A percentile compares a stretch with the other conserved stretches of the same genome.
phyloP scores from a whole-genome alignment of 2,888 invertebrate species.

The Drosophila ustulata region DNA sequence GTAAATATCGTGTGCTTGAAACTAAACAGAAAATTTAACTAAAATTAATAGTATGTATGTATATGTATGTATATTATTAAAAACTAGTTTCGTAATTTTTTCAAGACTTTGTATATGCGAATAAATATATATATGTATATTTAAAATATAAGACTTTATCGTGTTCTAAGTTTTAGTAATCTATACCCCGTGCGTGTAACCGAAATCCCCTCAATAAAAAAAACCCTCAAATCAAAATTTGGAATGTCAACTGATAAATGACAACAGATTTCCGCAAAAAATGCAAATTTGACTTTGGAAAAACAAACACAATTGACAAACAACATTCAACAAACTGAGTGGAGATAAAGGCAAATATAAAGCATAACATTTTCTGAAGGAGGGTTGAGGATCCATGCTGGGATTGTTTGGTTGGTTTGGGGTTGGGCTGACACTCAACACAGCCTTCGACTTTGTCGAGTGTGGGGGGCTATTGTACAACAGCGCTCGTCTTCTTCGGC shows the following conservation, averaged over 20 bases:
- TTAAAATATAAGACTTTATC: constrained; percentile 44
- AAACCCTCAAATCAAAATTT: constrained; percentile 26
- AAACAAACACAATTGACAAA: constrained; percentile 27
- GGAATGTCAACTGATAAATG: constrained; percentile 72
- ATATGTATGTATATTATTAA: constrained; percentile 35
- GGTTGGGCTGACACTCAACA: constrained; percentile 45
- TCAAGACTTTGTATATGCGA: constrained; percentile 32
- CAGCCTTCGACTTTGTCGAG: constrained; percentile 43
- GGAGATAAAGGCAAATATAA: constrained; percentile 4
- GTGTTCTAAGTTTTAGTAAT: constrained; percentile 10
- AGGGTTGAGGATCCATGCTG: constrained; percentile 29
- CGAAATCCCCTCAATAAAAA: background rate
- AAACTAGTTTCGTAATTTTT: constrained; percentile 55
- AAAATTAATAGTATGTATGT: constrained; percentile 48
- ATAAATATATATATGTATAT: constrained; percentile 42
- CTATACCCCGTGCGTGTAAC: background rate
- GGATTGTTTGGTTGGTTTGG: constrained; percentile 24
- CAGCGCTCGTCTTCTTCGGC: constrained; percentile 75
- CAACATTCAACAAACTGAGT: constrained; percentile 11
- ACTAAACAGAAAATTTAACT: constrained; percentile 45
- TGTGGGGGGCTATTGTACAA: constrained; percentile 59
- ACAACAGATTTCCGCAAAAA: constrained; percentile 37
- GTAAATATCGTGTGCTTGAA: constrained; percentile 61
- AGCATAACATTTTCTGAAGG: constrained; percentile 16
- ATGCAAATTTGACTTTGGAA: constrained; percentile 1